These are phyloP conservation scores for Pteropus rufus DNA, from an alignment of 2,797 vertebrate species.

Conservation along the genomic window DNA sequence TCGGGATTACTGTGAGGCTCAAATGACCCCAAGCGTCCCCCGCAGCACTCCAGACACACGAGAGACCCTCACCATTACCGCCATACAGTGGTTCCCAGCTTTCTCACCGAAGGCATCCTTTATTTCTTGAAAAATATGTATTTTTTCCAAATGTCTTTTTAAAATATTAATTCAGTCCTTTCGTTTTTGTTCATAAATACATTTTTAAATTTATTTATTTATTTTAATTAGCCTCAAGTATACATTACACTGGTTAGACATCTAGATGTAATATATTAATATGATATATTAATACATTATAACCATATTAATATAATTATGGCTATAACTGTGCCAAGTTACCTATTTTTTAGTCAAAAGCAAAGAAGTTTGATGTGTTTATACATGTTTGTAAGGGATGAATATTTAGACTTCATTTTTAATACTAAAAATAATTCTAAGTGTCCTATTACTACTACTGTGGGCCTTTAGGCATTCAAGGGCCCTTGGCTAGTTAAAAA, in stretches of 20 bases:
- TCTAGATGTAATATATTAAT: no score
- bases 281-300: no score
- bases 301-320: not conserved
- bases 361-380: not conserved
- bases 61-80: not conserved
- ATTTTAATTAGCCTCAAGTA: no score
- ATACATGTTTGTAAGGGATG: not conserved
- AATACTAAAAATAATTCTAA: not conserved
- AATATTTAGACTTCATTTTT: not conserved
- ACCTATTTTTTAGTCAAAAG: not conserved
- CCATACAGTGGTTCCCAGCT: not conserved
- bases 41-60: no score
- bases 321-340: not conserved
- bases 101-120: not conserved
- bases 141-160: not conserved
- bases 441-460: not conserved
- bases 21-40: not conserved
- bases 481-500: not conserved
- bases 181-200: not conserved
- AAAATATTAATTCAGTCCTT: not conserved
- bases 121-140: not conserved
- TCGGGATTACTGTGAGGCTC: not conserved
- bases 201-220: not conserved
- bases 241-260: no score
- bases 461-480: not conserved